phyloP scores from a whole-genome alignment of 2,888 invertebrate species.

The Trissoscelio sp. region DNA sequence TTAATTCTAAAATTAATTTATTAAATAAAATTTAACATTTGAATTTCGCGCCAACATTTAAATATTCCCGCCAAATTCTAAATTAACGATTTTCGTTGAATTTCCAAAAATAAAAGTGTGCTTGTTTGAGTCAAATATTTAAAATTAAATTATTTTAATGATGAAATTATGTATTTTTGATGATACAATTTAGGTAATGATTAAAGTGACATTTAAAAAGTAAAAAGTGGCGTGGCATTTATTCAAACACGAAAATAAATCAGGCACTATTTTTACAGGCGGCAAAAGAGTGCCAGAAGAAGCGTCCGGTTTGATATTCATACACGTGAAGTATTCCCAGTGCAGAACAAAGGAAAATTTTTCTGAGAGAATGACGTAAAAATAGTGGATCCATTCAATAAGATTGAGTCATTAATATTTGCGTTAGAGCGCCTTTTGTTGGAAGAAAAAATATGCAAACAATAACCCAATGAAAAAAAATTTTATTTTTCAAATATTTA shows the following conservation, averaged over 20 bases:
- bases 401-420: conserved; percentile 41
- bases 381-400: conserved; percentile 43
- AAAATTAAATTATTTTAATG: background rate
- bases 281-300: conserved; percentile 61
- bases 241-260: conserved; percentile 65
- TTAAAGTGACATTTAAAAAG: conserved; percentile 31
- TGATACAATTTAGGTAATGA: too few relatives aligned
- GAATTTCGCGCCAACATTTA: background rate
- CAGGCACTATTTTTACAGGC: conserved; percentile 63
- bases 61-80: background rate
- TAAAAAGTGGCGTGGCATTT: conserved; percentile 36
- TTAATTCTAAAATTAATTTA: too few relatives aligned
- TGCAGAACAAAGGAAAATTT: conserved; percentile 61
- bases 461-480: background rate
- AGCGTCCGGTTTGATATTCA: conserved; percentile 61
- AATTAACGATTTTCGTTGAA: too few relatives aligned
- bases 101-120: too few relatives aligned
- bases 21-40: background rate
- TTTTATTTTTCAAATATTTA: background rate
- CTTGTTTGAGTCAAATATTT: too few relatives aligned
- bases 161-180: too few relatives aligned
- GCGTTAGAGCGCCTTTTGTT: background rate
- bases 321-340: conserved; percentile 41
- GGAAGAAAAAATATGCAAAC: conserved; percentile 1
- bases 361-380: conserved; percentile 49